Conservation (phyloP, 2,113 vertebrate genomes). For the Hippocampus guttulatus region DNA sequence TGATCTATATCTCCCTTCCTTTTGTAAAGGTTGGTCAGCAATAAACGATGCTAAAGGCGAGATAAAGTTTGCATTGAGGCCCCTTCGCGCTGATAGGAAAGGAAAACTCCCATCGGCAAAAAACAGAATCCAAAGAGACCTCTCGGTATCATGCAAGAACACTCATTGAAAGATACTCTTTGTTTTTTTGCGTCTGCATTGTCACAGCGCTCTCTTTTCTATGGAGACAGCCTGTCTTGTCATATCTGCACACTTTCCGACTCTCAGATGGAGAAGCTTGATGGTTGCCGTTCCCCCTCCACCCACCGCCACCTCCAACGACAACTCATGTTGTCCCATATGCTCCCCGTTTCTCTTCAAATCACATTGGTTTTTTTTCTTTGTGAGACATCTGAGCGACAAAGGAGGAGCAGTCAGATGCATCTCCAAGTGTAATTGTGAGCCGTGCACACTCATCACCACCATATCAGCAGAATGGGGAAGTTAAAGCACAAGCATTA, state of each 20-base stretch:
- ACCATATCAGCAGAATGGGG: constrained; percentile 28
- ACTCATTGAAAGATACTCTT: constrained; percentile 23
- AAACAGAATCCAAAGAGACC: no score
- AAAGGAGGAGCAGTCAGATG: constrained; percentile 1
- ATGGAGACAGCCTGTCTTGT: constrained; percentile 27
- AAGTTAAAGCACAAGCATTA: constrained; percentile 34
- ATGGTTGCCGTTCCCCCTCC: constrained; percentile 47
- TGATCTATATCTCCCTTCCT: no score
- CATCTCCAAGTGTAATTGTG: constrained; percentile 24
- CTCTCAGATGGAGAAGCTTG: constrained; percentile 41
- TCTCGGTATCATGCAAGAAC: constrained; percentile 3
- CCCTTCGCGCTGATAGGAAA: no score
- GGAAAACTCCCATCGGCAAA: no score
- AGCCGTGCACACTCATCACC: constrained; percentile 33
- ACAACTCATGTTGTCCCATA: constrained; percentile 37
- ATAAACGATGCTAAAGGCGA: no score
- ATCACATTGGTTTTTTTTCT: constrained; percentile 22
- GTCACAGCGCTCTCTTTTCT: constrained; percentile 27
- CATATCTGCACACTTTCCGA: constrained; percentile 33
- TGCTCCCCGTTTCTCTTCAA: constrained; percentile 42
- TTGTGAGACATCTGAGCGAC: not conserved
- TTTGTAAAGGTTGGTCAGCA: no score
- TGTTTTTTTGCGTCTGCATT: constrained; percentile 19
- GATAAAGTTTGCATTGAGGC: no score
- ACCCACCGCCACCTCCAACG: constrained; percentile 28